Evolutionary conservation across 35 echinoderm and acorn worm species (phyloP), one percentile per base, ranked within the genome.

Genomic region (Amphiura filiformis): DNA sequence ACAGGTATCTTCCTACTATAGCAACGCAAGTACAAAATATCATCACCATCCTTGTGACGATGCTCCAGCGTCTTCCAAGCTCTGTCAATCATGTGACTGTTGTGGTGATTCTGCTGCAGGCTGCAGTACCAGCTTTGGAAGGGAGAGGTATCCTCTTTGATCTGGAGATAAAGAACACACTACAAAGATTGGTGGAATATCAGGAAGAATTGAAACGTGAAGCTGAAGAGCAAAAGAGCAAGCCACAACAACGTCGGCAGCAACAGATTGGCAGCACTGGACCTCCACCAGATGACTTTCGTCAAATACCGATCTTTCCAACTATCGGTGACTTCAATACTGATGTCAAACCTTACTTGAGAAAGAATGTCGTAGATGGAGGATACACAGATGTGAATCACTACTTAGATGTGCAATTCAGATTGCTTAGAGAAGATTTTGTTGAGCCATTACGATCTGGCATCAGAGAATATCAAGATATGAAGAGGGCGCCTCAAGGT

Each of bases 391-490:
- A 87, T 39, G 87, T 94, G 1, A 80, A 94, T 78, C 82, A 92
- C 32, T 99, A 92, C 47, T 75, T 99, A 30, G 93, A 99, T 35
- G 87, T 94, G 33, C 96, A 99, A 80, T 99, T 88, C 36, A 82
- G 93, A 38, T 76, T 99, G 17, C 76, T 99, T 64, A 88, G 90
- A 65, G 93, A 99, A 90, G 96, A 99, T 76, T 92, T 99, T 39
- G 83, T 99, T 23, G 87, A 85, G 76, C 96, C 93, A 36, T 65
- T 99, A 37, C 82, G 93, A 56, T 38, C 81, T 0, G 92, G 92
- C 34, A 99, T 99, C 56, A 80, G 57, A n/a, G 79, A 92, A 75
- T 99, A 99, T 79, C 91, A 82, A 38, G 61, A 56, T 38, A 39
- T 82, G 31, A 49, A 84, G 39, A 47, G n/a, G 42, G 31, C 57